Base-by-base conservation (phyloP, 2,888 invertebrate genomes). In the Sminthurides aquaticus region DNA sequence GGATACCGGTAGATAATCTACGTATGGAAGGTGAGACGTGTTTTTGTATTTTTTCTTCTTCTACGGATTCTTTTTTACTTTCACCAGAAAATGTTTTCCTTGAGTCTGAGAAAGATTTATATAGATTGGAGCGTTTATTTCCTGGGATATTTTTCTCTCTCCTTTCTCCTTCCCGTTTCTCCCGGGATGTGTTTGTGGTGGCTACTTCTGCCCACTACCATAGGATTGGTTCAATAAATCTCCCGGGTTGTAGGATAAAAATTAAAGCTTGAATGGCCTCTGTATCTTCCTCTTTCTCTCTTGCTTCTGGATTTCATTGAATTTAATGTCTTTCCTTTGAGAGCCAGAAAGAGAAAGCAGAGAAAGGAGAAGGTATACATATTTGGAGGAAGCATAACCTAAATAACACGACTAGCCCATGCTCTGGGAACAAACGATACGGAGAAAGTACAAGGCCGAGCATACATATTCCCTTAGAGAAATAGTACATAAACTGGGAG, bases 1-100 rank as follows among this genome's bases (percentile, higher is more conserved):
- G 76, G 66, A 82, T 80, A 1, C 79, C 79, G 75, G 80, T 82
- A 71, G 85, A 85, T 75, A 80, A 81, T 55, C 49, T 70, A n/a
- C 29, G 48, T 27, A 49, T 61, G n/a, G 65, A 68, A 65, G 67
- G 67, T 43, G 52, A 52, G 20, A 34, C 43, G 43, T 34, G 43
- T 34, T 5, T 34, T 34, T 34, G 43, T 34, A 15, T 15, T 34
- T 34, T 34, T 34, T 11, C 43, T 15, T 34, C 43, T 34, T 34
- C 8, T 34, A 34, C 15, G 43, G n/a, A n/a, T n/a, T 15, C 15
- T 34, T 34, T 34, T 11, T 15, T 15, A 11, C 43, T 34, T 34
- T 5, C 15, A 34, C 15, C 8, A 34, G 15, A 15, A 34, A 34
- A 34, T 34, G 43, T 34, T 34, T 34, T 34, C 43, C 43, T 11